Percentiles rank a stretch among this genome's conserved stretches.
These are phyloP conservation scores for Saccostrea echinata DNA, from an alignment of 1,140 invertebrate genomes.

Conservation along the genomic window DNA sequence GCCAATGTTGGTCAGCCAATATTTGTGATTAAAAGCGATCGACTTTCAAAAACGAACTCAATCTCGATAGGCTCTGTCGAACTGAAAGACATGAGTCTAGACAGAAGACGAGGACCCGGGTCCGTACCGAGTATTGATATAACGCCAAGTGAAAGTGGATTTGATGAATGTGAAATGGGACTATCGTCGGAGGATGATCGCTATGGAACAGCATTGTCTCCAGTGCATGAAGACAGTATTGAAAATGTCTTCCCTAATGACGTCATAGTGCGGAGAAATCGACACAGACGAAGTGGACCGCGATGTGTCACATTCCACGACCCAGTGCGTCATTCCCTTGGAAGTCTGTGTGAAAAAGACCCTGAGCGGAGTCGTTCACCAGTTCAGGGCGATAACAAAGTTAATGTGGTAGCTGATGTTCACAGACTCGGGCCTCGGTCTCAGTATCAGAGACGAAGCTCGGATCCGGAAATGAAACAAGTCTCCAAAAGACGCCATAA, in stretches of 20 bases:
- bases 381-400: slow-evolving; percentile 26
- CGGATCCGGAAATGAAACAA: slow-evolving; percentile 53
- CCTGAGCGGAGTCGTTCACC: slow-evolving; percentile 42
- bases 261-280: slow-evolving; percentile 55
- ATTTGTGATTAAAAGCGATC: slow-evolving; percentile 66
- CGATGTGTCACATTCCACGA: slow-evolving; percentile 73
- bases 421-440: slow-evolving; percentile 36
- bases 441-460: slow-evolving; percentile 34
- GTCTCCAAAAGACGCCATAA: slow-evolving; percentile 23
- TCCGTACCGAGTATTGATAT: slow-evolving; percentile 55
- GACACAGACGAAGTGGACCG: slow-evolving; percentile 59
- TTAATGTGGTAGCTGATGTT: slow-evolving; percentile 53
- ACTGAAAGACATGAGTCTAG: slow-evolving; percentile 48
- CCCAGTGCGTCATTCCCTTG: slow-evolving; percentile 54
- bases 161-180: slow-evolving; percentile 54
- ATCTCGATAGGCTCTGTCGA: slow-evolving; percentile 63
- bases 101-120: slow-evolving; percentile 45
- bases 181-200: slow-evolving; percentile 55
- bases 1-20: slow-evolving; percentile 67
- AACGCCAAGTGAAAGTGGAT: slow-evolving; percentile 57
- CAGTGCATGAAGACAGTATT: slow-evolving; percentile 50
- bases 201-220: slow-evolving; percentile 49
- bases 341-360: slow-evolving; percentile 50
- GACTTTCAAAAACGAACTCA: slow-evolving; percentile 59
- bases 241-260: slow-evolving; percentile 50